Base-by-base conservation (phyloP, 2,797 vertebrate genomes). In the Epinephelus awoara region DNA sequence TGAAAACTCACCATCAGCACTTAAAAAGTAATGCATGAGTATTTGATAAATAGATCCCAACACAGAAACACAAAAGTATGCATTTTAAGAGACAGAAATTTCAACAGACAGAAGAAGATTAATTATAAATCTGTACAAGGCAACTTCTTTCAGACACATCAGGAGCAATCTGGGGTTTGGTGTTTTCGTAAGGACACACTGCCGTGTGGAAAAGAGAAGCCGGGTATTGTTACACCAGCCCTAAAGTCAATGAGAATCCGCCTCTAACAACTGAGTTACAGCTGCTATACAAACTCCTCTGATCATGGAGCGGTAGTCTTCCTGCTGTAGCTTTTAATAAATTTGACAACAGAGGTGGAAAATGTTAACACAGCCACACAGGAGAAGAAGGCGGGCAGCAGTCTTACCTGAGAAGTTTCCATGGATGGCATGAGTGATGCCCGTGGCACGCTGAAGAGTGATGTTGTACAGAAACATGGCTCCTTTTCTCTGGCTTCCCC, bases 401-500 rank as follows among this genome's bases (percentile, higher is more conserved):
- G n/a, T 8, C 61, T 74, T 93, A 99, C 98, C 98, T 88, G 98
- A 99, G 86, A 99, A 99, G 85, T 99, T 99, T 79, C 98, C 98
- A 95, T 99, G 98, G 93, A 99, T 99, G 82, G 98, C 98, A 76
- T 97, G 97, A 66, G 96, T 97, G 89, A 99, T 99, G 95, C 98
- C 98, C 0, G 98, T 99, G 82, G 98, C 98, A 38, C 98, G 95
- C 93, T 99, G 98, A 50, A 99, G 83, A 0, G 98, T 99, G 84
- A 99, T 88, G 88, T 99, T 99, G 94, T 99, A 99, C 19, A 99
- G 95, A 92, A 99, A 99, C 98, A 99, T 99, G 91, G 51, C 72
- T 93, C 79, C 68, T 10, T 76, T 10, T 83, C 23, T 59, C 50
- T 65, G 54, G 59, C 38, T 76, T 73, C 70, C 65, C 74, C 65